phyloP scores from a whole-genome alignment of 1,140 invertebrate species.

The Ctenoplectra terminalis region DNA sequence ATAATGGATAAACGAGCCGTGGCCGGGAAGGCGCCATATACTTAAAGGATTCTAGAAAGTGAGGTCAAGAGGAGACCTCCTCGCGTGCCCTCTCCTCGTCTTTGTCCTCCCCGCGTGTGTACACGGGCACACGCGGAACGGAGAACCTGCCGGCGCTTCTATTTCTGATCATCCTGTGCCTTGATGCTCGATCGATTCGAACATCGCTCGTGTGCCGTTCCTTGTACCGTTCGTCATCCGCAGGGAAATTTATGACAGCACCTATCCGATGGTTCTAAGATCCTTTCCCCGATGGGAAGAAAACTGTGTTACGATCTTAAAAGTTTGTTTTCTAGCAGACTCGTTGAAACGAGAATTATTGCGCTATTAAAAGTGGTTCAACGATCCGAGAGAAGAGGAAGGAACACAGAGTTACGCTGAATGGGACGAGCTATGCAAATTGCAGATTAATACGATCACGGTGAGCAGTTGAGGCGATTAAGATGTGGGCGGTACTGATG shows the following conservation, averaged over 20 bases:
- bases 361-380: background rate
- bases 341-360: too few relatives aligned
- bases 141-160: constrained; percentile 48
- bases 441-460: constrained; percentile 36
- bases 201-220: constrained; percentile 1
- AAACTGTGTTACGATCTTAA: background rate
- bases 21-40: constrained; percentile 50
- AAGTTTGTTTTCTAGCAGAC: background rate
- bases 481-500: constrained; percentile 16
- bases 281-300: background rate
- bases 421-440: constrained; percentile 42
- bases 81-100: constrained; percentile 18
- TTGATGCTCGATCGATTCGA: constrained; percentile 15
- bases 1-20: constrained; percentile 56
- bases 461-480: constrained; percentile 21
- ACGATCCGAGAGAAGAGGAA: background rate
- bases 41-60: constrained; percentile 70
- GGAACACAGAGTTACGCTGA: background rate
- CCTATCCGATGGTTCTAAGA: background rate
- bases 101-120: constrained; percentile 11
- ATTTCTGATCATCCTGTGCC: constrained; percentile 24
- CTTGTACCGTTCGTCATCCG: constrained; percentile 17
- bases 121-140: constrained; percentile 13
- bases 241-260: constrained; percentile 11
- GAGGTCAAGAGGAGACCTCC: constrained; percentile 66